Evolutionary conservation across 2,797 vertebrate species (phyloP).

Genomic region (Dipus sagitta): DNA sequence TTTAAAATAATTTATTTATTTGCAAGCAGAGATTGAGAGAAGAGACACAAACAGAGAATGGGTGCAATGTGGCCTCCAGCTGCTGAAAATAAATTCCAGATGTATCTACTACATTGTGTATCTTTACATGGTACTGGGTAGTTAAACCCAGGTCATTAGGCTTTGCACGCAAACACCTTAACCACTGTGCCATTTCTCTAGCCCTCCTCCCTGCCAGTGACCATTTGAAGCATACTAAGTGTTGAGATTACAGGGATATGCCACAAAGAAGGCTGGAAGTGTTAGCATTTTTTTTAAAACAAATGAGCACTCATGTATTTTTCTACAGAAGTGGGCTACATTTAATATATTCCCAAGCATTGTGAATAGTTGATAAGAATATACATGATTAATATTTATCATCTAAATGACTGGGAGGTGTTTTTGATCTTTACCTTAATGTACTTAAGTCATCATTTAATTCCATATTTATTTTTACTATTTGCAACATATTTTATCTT

Average conservation of each 20-base stretch:
- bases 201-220: too few species aligned
- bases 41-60: too few species aligned
- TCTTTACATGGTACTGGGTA: too few species aligned
- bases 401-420: not conserved
- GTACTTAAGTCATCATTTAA: not conserved
- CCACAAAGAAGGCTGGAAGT: too few species aligned
- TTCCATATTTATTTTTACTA: not conserved
- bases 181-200: too few species aligned
- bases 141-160: too few species aligned
- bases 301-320: not conserved
- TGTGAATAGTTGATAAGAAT: not conserved
- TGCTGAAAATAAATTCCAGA: too few species aligned
- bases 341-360: not conserved
- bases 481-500: not conserved
- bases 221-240: not conserved
- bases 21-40: too few species aligned
- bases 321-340: not conserved
- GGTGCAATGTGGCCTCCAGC: too few species aligned
- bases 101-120: too few species aligned
- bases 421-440: not conserved
- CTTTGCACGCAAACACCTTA: too few species aligned
- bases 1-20: too few species aligned
- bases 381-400: constrained; percentile 11
- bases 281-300: not conserved
- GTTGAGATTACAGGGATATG: not conserved